Percentiles rank a stretch among this genome's conserved stretches.
Conservation (phyloP, 2,797 vertebrate species). For the Enteromius treurensis region DNA sequence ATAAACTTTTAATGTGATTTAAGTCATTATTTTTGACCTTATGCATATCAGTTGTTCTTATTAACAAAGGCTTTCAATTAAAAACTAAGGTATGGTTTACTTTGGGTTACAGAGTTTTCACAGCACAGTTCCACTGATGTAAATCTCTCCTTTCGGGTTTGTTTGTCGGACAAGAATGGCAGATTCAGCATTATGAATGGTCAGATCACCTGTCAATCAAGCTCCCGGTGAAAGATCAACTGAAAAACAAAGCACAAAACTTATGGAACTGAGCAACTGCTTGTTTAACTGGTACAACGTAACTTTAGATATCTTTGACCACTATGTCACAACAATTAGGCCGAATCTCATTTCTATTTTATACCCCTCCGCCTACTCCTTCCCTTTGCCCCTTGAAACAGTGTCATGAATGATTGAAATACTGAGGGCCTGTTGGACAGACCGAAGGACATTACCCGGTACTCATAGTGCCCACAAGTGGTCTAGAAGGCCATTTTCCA, state of each 20-base stretch:
- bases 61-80: not conserved
- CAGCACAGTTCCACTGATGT: not conserved
- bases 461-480: too few species aligned
- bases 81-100: too few species aligned
- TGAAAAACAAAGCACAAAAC: not conserved
- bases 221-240: not conserved
- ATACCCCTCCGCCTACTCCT: too few species aligned
- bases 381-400: too few species aligned
- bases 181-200: not conserved
- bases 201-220: not conserved
- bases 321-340: not conserved
- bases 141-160: not conserved
- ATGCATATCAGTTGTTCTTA: not conserved
- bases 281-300: not conserved
- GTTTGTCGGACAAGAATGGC: not conserved
- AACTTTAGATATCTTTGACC: not conserved
- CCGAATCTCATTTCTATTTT: too few species aligned
- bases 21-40: not conserved
- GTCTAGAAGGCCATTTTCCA: too few species aligned
- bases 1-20: not conserved
- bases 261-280: not conserved
- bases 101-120: not conserved
- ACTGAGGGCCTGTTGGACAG: too few species aligned
- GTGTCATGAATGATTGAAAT: too few species aligned
- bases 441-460: too few species aligned